A percentile compares a stretch with the other conserved stretches of the same genome.
phyloP scores from a whole-genome alignment of 2,113 vertebrate species.

The Patagioenas fasciata region DNA sequence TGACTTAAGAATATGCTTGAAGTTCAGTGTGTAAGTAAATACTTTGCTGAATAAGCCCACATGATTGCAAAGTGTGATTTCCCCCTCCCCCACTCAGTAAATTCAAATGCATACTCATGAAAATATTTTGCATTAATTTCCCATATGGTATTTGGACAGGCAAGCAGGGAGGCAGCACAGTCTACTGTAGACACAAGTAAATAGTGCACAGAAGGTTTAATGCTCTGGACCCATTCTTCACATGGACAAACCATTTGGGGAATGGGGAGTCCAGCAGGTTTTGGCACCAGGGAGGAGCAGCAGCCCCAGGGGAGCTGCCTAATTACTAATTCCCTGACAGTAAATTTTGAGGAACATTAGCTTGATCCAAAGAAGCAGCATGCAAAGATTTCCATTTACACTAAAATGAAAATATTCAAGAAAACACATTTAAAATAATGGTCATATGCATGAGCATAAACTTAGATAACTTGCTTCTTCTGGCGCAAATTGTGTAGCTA shows the following conservation, averaged over 20 bases:
- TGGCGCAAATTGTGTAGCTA: not conserved
- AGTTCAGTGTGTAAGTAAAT: not conserved
- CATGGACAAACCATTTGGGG: fast-evolving
- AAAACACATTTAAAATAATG: not conserved
- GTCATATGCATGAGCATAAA: too few relatives aligned
- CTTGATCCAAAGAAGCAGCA: not conserved
- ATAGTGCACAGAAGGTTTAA: not conserved
- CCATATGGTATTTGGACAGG: not conserved
- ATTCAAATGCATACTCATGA: not conserved
- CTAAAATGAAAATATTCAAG: not conserved
- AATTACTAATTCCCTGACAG: not conserved
- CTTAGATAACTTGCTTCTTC: not conserved
- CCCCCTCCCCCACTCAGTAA: not conserved
- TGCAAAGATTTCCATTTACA: not conserved
- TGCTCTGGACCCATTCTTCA: not conserved
- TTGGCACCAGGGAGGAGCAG: not conserved
- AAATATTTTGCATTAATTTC: constrained; percentile 12
- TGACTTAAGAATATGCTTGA: not conserved
- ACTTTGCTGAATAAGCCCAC: not conserved
- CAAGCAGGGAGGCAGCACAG: not conserved
- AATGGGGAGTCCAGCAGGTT: not conserved
- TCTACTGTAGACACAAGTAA: not conserved
- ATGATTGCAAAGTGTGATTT: not conserved
- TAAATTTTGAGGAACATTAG: not conserved
- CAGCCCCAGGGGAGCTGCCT: not conserved